Evolutionary conservation across 2,113 vertebrate genomes (phyloP).

Genomic region (Steatornis caripensis): DNA sequence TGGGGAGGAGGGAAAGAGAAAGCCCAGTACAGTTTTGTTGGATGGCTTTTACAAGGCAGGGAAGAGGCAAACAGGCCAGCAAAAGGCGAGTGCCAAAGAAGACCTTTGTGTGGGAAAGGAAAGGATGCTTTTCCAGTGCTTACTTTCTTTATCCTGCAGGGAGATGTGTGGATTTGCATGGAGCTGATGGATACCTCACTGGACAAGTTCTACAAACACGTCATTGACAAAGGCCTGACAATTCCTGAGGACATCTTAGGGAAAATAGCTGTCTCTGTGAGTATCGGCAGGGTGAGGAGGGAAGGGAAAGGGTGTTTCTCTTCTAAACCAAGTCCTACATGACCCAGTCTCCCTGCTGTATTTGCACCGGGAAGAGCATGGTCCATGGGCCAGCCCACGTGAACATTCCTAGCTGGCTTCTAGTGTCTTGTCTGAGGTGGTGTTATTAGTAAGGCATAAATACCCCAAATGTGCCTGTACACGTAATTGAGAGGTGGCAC

Average conservation of each 20-base stretch:
- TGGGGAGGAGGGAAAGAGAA: not conserved
- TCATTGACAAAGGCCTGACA: conserved; percentile 89
- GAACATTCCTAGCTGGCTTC: not conserved
- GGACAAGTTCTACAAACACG: conserved; percentile 97
- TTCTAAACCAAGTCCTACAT: not conserved
- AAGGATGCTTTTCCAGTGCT: not conserved
- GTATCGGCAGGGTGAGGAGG: conserved; percentile 24
- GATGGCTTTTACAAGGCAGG: not conserved
- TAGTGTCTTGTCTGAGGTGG: not conserved
- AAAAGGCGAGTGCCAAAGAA: not conserved
- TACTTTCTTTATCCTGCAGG: conserved; percentile 68
- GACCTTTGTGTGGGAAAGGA: rapidly evolving
- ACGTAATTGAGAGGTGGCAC: not conserved
- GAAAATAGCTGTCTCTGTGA: conserved; percentile 94
- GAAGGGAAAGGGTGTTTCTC: not conserved
- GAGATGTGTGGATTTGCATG: conserved; percentile 98
- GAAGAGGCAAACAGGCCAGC: not conserved
- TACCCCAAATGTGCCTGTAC: not conserved
- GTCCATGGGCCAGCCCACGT: not conserved
- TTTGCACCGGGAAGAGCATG: not conserved
- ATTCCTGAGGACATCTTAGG: conserved; percentile 96
- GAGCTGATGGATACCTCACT: conserved; percentile 97
- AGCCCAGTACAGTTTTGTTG: not conserved
- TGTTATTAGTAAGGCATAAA: not conserved
- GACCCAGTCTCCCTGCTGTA: not conserved